These are phyloP conservation scores for Leptogaster cylindrica DNA, from an alignment of 2,888 invertebrate species.

Conservation along the genomic window DNA sequence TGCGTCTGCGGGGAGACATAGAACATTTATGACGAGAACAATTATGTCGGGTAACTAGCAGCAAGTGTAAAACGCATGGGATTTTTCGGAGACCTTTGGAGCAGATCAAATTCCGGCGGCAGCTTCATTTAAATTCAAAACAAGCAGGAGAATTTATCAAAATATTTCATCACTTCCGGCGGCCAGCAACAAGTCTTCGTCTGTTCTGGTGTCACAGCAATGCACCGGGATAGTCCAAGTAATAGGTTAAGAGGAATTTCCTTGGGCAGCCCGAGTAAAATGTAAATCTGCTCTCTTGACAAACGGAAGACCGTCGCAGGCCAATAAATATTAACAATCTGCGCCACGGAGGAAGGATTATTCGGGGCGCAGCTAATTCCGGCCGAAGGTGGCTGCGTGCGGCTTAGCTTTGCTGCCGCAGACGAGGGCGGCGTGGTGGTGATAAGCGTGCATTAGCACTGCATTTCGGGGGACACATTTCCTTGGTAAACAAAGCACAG, in stretches of 20 bases:
- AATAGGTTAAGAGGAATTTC: constrained; percentile 23
- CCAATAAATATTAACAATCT: no score
- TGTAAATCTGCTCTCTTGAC: constrained; percentile 9
- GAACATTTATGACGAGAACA: not conserved
- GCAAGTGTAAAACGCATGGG: constrained; percentile 9
- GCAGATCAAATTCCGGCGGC: constrained; percentile 26
- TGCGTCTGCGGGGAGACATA: no score
- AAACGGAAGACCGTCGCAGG: no score
- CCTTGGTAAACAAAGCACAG: no score
- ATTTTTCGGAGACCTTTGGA: constrained; percentile 31
- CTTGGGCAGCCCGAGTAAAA: constrained; percentile 12
- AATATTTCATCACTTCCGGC: constrained; percentile 37
- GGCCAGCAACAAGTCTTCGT: not conserved
- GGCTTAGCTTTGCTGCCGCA: no score
- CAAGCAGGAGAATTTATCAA: constrained; percentile 29
- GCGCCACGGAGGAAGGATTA: no score
- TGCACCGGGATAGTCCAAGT: not conserved
- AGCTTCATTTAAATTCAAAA: constrained; percentile 26
- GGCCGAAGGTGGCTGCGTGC: no score
- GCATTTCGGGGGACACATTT: no score
- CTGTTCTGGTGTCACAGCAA: constrained; percentile 18
- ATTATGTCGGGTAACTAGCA: not conserved
- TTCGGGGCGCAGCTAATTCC: constrained; percentile 1
- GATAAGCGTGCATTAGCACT: no score
- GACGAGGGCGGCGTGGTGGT: no score